A percentile compares a stretch with the other conserved stretches of the same genome.
phyloP scores from a whole-genome alignment of 2,888 invertebrate genomes.

The Epistrophe eligans region DNA sequence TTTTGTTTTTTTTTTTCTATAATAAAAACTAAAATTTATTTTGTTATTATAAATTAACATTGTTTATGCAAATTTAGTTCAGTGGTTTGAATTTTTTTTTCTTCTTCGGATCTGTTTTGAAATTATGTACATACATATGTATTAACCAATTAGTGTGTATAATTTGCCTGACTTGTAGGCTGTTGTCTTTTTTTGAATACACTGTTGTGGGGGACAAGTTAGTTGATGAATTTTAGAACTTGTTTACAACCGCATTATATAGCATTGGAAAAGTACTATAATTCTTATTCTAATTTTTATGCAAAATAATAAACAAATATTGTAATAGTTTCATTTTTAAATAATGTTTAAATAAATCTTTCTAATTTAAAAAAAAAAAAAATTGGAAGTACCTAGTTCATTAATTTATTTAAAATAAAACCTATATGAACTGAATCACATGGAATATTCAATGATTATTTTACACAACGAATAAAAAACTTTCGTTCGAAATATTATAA shows the following conservation, averaged over 20 bases:
- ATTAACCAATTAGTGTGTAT: background rate
- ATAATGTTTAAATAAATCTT: too few relatives aligned
- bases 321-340: too few relatives aligned
- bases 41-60: background rate
- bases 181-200: background rate
- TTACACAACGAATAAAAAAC: too few relatives aligned
- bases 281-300: background rate
- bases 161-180: conserved; percentile 15
- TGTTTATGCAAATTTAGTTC: conserved; percentile 6
- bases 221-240: background rate
- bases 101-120: too few relatives aligned
- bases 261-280: background rate
- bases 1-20: background rate
- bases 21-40: conserved; percentile 16
- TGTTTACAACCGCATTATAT: background rate
- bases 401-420: too few relatives aligned
- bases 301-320: too few relatives aligned
- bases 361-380: too few relatives aligned
- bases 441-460: too few relatives aligned
- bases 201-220: conserved; percentile 7
- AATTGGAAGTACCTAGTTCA: too few relatives aligned
- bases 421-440: too few relatives aligned
- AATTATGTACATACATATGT: background rate
- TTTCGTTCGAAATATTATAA: too few relatives aligned
- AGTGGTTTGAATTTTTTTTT: background rate